These are phyloP conservation scores for Mesoligia furuncula DNA, from an alignment of 2,888 invertebrate genomes.

Conservation along the genomic window DNA sequence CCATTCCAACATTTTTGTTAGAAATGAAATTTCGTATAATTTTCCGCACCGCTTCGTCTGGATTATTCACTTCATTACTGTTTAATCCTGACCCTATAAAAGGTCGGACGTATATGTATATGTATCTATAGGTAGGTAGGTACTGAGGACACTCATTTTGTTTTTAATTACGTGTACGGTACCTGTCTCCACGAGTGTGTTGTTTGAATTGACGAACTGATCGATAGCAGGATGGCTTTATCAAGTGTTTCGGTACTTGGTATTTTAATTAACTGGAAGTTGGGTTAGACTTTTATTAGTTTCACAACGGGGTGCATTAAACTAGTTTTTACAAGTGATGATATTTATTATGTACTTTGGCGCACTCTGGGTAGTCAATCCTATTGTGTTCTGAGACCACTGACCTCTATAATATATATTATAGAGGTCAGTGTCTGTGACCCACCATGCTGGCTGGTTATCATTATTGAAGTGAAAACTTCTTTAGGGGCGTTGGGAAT, in stretches of 20 bases:
- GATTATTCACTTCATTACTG: conserved; percentile 76
- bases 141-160: conserved; percentile 51
- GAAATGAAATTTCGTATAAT: conserved; percentile 70
- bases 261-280: conserved; percentile 39
- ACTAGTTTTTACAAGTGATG: not conserved
- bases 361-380: not conserved
- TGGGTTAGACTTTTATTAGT: conserved; percentile 10
- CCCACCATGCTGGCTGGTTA: not conserved
- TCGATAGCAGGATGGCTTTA: conserved; percentile 28
- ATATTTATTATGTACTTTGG: not conserved
- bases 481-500: too few species aligned
- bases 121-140: conserved; percentile 10
- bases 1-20: conserved; percentile 65
- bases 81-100: conserved; percentile 73
- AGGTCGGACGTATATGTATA: conserved; percentile 63
- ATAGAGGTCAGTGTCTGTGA: not conserved
- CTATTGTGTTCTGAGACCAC: not conserved
- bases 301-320: not conserved
- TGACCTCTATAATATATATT: too few species aligned
- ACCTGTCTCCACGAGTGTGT: conserved; percentile 12
- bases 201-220: conserved; percentile 29
- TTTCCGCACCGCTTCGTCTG: conserved; percentile 69
- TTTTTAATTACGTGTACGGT: conserved; percentile 61
- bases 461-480: not conserved
- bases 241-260: conserved; percentile 23